Conservation (phyloP, 2,888 invertebrate species). For the Epirrhoe alternata region DNA sequence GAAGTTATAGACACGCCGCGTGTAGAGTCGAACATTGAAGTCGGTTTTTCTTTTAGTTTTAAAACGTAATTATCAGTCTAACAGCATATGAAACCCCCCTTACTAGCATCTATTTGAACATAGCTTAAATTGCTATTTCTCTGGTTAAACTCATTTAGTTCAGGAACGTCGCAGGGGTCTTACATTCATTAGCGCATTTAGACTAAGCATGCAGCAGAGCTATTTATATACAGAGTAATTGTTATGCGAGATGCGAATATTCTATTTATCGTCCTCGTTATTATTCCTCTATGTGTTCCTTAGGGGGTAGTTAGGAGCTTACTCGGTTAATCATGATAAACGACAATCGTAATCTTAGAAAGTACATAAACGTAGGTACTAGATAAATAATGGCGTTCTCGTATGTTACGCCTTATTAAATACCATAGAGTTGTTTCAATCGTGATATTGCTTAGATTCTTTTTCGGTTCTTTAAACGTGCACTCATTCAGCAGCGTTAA, state of each 20-base stretch:
- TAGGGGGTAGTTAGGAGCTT: neutral
- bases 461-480: slow-evolving; percentile 58
- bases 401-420: slow-evolving; percentile 54
- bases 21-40: too few relatives aligned
- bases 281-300: slow-evolving; percentile 2
- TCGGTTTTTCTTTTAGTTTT: too few relatives aligned
- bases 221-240: slow-evolving; percentile 18
- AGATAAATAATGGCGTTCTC: neutral
- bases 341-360: neutral
- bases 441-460: slow-evolving; percentile 63
- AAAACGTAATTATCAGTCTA: too few relatives aligned
- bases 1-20: too few relatives aligned
- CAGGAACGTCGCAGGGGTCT: neutral
- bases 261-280: slow-evolving; percentile 14
- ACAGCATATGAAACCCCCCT: neutral
- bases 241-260: slow-evolving; percentile 18
- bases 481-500: slow-evolving; percentile 65
- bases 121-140: slow-evolving; percentile 1
- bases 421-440: slow-evolving; percentile 58
- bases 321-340: slow-evolving; percentile 46
- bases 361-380: neutral
- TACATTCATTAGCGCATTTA: slow-evolving; percentile 8
- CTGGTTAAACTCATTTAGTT: slow-evolving; percentile 24
- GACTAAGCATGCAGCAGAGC: slow-evolving; percentile 10
- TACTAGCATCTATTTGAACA: neutral